Evolutionary conservation across 2,113 vertebrate species (phyloP), one percentile per base, ranked within the genome.

Genomic region (Dromiciops gliroides): DNA sequence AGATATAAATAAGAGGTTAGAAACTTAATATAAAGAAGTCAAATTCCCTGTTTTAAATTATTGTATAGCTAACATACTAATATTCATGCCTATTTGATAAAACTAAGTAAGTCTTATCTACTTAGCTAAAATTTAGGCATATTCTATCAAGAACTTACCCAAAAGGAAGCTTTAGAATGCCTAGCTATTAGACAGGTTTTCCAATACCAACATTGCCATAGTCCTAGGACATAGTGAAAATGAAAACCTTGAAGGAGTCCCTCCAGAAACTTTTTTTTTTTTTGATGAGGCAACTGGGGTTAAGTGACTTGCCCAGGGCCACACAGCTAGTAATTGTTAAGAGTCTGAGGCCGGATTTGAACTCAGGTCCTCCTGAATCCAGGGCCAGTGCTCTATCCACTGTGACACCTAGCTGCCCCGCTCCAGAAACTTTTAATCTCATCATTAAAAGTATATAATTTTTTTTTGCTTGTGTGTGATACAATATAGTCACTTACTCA

Each of bases 111-210:
- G 48, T 51, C 6, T 91, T 25, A 14, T 6, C 31, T 60, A 60
- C 6, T 31, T 60, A 95, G 44, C 1, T 50, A 28, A 19, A 88
- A 91, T 95, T 91, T 94, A 92, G 50, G 93, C 94, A 75, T 89
- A 99, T 98, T 92, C 97, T 92, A 97, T 97, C n/a, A 99, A 99
- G 93, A 96, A 96, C 3, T 98, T 99, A 95, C 97, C 98, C 50
- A 99, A 99, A 98, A 99, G 98, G 93, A 99, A 99, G 96, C 98
- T 98, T 48, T 99, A 98, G 98, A 98, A 96, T 16, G 99, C 98
- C 37, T 99, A 98, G 95, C 94, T 97, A 8, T 98, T 98, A n/a
- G 97, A 98, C 47, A 99, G 99, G 97, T 97, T 98, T 95, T 98
- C 98, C 92, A 99, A 99, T 97, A 97, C 98, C 56, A 99, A 99